These are phyloP conservation scores for Dipodomys merriami DNA, from an alignment of 2,113 vertebrate species.

Conservation along the genomic window DNA sequence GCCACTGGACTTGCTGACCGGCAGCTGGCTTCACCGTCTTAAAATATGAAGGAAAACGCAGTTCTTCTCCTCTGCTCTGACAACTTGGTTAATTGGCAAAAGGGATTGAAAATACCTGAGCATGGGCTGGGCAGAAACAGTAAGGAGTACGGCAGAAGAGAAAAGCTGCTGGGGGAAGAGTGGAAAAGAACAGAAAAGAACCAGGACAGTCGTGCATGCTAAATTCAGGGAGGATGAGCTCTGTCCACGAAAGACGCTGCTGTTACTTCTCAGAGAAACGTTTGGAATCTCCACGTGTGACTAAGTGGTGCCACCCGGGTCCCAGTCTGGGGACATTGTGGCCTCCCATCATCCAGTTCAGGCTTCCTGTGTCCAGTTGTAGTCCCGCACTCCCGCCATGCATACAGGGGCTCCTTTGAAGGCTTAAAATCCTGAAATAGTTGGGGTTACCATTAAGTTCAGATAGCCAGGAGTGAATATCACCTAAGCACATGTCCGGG, in stretches of 20 bases:
- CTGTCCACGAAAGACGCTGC: too few relatives aligned
- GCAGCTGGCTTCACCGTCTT: not conserved
- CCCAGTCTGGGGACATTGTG: too few relatives aligned
- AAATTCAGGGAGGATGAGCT: not conserved
- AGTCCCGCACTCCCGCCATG: too few relatives aligned
- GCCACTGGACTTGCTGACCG: not conserved
- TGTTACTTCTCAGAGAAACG: too few relatives aligned
- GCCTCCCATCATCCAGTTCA: too few relatives aligned
- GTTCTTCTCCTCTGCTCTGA: not conserved
- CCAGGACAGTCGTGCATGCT: fast-evolving
- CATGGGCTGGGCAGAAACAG: not conserved
- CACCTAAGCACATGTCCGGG: not conserved
- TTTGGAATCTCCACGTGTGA: too few relatives aligned
- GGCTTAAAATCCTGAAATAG: not conserved
- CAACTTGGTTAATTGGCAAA: not conserved
- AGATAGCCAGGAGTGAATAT: not conserved
- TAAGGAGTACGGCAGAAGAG: not conserved
- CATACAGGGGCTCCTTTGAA: not conserved
- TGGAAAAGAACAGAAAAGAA: not conserved
- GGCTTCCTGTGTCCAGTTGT: too few relatives aligned
- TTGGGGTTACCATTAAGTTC: not conserved
- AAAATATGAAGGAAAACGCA: not conserved
- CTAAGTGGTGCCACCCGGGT: too few relatives aligned
- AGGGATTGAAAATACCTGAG: not conserved
- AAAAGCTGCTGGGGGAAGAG: not conserved